Conservation (phyloP, 2,113 vertebrate species). For the Fregetta grallaria region DNA sequence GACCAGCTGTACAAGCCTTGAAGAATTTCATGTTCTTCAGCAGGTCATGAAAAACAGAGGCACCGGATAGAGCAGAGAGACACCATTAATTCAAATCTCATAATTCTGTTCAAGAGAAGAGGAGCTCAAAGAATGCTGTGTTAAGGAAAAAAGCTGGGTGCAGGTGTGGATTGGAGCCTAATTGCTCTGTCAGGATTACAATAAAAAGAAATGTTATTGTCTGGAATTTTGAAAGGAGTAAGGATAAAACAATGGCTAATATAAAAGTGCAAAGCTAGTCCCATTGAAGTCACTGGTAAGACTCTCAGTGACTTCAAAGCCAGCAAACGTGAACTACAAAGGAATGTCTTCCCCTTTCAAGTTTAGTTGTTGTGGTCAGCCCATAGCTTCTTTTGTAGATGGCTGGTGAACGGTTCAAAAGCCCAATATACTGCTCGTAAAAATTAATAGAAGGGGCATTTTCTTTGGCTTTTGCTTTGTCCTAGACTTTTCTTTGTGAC, state of each 20-base stretch:
- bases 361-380: conserved; percentile 5
- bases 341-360: conserved; percentile 48
- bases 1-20: not conserved
- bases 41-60: conserved; percentile 8
- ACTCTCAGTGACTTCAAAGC: conserved; percentile 52
- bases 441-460: conserved; percentile 21
- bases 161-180: conserved; percentile 52
- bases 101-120: conserved; percentile 1
- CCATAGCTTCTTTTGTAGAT: conserved; percentile 14
- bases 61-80: not conserved
- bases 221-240: conserved; percentile 49
- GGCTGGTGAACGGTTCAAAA: conserved; percentile 6
- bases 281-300: conserved; percentile 56
- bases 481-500: not conserved
- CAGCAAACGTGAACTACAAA: conserved; percentile 19
- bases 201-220: conserved; percentile 50
- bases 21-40: conserved; percentile 10
- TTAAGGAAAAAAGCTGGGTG: not conserved
- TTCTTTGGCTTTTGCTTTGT: conserved; percentile 32
- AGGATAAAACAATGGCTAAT: conserved; percentile 65
- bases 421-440: not conserved
- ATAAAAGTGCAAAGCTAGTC: conserved; percentile 13
- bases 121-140: conserved; percentile 37
- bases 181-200: conserved; percentile 62
- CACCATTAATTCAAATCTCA: conserved; percentile 4